These are phyloP conservation scores for Falco biarmicus DNA, from an alignment of 2,797 vertebrate genomes.

Conservation along the genomic window DNA sequence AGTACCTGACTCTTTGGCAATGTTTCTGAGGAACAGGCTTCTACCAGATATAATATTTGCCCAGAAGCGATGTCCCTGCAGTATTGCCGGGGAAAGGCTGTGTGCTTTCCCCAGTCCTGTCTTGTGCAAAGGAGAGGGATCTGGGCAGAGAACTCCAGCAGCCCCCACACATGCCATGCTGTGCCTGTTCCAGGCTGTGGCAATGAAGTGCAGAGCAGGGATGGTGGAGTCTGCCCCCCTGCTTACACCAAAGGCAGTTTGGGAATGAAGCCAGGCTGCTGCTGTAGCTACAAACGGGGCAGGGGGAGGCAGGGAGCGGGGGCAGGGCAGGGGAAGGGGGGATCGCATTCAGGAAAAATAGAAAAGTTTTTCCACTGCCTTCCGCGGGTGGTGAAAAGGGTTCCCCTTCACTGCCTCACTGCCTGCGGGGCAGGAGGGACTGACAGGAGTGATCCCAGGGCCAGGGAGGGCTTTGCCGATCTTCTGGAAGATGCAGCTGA, in stretches of 20 bases:
- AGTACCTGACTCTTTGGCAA: not conserved
- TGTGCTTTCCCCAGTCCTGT: not conserved
- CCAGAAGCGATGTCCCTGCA: not conserved
- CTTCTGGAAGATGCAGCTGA: not conserved
- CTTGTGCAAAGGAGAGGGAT: not conserved
- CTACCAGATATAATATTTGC: not conserved
- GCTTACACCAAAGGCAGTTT: not conserved
- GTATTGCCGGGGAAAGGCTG: not conserved
- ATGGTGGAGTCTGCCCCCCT: rapidly evolving
- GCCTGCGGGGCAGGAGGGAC: not conserved
- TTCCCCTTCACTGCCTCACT: not conserved
- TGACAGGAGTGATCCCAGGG: too few relatives aligned
- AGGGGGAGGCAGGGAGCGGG: too few relatives aligned
- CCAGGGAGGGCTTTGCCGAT: not conserved
- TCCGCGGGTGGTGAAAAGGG: not conserved
- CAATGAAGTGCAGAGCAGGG: not conserved
- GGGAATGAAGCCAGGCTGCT: not conserved
- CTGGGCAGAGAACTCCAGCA: not conserved
- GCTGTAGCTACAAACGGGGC: not conserved
- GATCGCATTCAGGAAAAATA: not conserved
- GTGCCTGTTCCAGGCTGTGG: not conserved
- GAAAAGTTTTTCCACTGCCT: not conserved
- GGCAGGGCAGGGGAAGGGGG: not conserved
- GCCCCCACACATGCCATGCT: not conserved
- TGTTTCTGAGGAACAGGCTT: not conserved